Conservation (phyloP, 2,113 vertebrate genomes). For the Dasyurus viverrinus region DNA sequence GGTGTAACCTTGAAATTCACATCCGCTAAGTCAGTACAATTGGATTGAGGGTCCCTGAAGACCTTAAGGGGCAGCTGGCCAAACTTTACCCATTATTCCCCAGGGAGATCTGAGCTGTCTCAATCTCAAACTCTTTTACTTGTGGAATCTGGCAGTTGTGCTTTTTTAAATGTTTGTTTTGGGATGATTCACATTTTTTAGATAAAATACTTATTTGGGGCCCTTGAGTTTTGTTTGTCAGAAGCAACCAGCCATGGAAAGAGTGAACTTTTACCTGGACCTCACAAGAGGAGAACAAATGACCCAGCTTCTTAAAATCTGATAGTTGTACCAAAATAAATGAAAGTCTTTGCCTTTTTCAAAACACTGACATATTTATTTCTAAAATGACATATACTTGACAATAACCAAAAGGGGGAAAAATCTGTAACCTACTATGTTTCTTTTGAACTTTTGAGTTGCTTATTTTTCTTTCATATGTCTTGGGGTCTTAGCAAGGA, state of each 20-base stretch:
- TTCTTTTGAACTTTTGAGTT: constrained; percentile 74
- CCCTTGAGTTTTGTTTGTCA: constrained; percentile 85
- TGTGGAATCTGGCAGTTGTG: constrained; percentile 83
- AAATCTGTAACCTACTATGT: constrained; percentile 72
- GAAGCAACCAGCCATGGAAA: constrained; percentile 77
- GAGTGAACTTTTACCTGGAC: constrained; percentile 88
- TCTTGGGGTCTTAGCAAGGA: constrained; percentile 78
- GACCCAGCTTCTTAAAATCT: constrained; percentile 77
- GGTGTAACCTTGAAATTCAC: constrained; percentile 99
- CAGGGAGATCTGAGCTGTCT: constrained; percentile 83
- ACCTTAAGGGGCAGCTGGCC: constrained; percentile 88
- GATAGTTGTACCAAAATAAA: constrained; percentile 81
- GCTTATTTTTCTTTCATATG: constrained; percentile 80
- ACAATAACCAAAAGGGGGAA: constrained; percentile 66
- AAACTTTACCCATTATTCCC: constrained; percentile 89
- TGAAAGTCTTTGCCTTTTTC: constrained; percentile 81
- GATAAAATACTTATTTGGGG: constrained; percentile 86
- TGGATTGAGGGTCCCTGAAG: constrained; percentile 94
- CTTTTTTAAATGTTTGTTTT: constrained; percentile 82
- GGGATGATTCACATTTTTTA: constrained; percentile 85
- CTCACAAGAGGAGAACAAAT: constrained; percentile 86
- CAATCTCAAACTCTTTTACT: constrained; percentile 75
- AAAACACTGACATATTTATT: constrained; percentile 75
- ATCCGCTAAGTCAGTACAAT: constrained; percentile 93
- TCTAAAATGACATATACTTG: constrained; percentile 57